Base-by-base conservation (phyloP, 1,140 invertebrate genomes). In the Drosophila sechellia region DNA sequence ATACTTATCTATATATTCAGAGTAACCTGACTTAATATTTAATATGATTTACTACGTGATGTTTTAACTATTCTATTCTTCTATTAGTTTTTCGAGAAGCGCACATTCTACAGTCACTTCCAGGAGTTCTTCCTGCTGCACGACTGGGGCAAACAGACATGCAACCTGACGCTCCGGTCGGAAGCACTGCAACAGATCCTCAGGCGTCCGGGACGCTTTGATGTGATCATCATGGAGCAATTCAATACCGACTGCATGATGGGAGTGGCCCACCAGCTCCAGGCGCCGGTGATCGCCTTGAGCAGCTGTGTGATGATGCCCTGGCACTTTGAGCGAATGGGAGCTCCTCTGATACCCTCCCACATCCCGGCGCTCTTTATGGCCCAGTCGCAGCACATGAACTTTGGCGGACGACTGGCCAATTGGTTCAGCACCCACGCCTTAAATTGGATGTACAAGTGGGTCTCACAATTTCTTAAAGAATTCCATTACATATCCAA, bases 181-280 rank as follows among this genome's bases (percentile, higher is more conserved):
- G 81, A 90, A 13, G 91, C 85, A 0, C 34, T 92, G 45, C 69
- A 73, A 8, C 68, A 86, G 50, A 57, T 92, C 5, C 49, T 92
- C 0, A 84, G 74, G n/a, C 64, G 90, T 81, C 56, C 65, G 1
- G 58, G 93, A 27, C 94, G 93, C 56, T 96, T 94, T 63, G 96
- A 96, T 85, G 74, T 96, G 0, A 93, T 96, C 17, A 79, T 96
- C 0, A 92, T 94, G 2, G 95, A 96, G 91, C 93, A 93, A 48
- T 96, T 96, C 79, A 95, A 95, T 52, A 94, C 93, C 40, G 95
- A 96, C 69, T 96, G 95, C 81, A 94, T 94, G 74, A 86, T 95
- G 50, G 94, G 93, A 6, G 91, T 96, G 10, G 93, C 93, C 31
- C 92, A 95, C 59, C 94, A 94, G 72, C 93, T 95, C 22, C 92